phyloP scores from a whole-genome alignment of 2,888 invertebrate genomes.

The Torymus tubicola region DNA sequence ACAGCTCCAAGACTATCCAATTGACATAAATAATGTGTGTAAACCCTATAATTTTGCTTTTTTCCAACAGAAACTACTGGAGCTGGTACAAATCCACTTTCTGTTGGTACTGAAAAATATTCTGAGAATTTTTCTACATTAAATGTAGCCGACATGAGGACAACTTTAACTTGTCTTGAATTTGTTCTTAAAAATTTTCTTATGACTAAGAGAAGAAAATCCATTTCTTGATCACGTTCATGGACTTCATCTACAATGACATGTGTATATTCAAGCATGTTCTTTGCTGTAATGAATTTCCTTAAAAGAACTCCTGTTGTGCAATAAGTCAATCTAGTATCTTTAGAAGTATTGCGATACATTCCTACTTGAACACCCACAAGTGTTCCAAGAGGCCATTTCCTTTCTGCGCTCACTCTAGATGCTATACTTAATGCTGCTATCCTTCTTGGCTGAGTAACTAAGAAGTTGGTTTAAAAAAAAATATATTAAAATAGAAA shows the following conservation, averaged over 20 bases:
- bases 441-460: constrained; percentile 95
- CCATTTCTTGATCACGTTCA: constrained; percentile 94
- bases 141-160: constrained; percentile 97
- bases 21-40: constrained; percentile 81
- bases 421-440: constrained; percentile 94
- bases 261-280: constrained; percentile 89
- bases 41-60: constrained; percentile 79
- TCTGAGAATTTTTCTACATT: constrained; percentile 84
- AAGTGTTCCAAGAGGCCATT: constrained; percentile 88
- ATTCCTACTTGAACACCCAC: constrained; percentile 94
- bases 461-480: constrained; percentile 69
- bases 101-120: constrained; percentile 80
- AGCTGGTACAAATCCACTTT: constrained; percentile 75
- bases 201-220: constrained; percentile 90
- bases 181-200: constrained; percentile 85
- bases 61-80: constrained; percentile 80
- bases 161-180: constrained; percentile 82
- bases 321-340: constrained; percentile 89
- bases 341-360: constrained; percentile 79
- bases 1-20: constrained; percentile 69
- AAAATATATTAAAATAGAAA: neutral
- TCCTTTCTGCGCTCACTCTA: constrained; percentile 89
- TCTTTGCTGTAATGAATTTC: constrained; percentile 83
- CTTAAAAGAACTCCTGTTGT: constrained; percentile 94
- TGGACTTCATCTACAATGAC: constrained; percentile 96